These are phyloP conservation scores for Drosophila tanythrix DNA, from an alignment of 2,888 invertebrate genomes.

Conservation along the genomic window DNA sequence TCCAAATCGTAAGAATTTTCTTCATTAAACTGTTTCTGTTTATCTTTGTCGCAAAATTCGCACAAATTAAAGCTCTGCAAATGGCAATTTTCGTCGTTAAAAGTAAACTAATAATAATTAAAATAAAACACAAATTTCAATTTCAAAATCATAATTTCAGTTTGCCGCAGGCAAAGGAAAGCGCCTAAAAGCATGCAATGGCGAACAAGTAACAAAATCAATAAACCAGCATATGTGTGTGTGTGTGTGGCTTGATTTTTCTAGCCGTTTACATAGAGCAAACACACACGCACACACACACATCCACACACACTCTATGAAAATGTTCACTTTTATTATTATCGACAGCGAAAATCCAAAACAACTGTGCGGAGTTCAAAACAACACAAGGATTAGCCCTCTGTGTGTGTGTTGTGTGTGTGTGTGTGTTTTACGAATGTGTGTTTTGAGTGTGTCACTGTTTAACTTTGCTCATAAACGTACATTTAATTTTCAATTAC, in stretches of 20 bases:
- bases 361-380: slow-evolving; percentile 68
- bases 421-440: slow-evolving; percentile 12
- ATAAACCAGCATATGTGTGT: slow-evolving; percentile 41
- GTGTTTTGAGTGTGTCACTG: slow-evolving; percentile 42
- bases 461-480: slow-evolving; percentile 75
- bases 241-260: slow-evolving; percentile 10
- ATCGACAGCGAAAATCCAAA: slow-evolving; percentile 71
- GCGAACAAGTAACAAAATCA: slow-evolving; percentile 57
- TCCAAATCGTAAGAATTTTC: background rate
- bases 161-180: slow-evolving; percentile 8
- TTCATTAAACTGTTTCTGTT: background rate
- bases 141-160: slow-evolving; percentile 22
- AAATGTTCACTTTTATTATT: slow-evolving; percentile 78
- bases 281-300: slow-evolving; percentile 30
- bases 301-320: slow-evolving; percentile 46
- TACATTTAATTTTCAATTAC: slow-evolving; percentile 80
- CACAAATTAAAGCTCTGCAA: no score
- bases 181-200: slow-evolving; percentile 41
- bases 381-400: slow-evolving; percentile 18
- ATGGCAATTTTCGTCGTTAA: background rate
- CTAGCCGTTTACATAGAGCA: slow-evolving; percentile 13
- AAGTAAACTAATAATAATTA: background rate
- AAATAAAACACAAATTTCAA: slow-evolving; percentile 1
- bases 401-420: slow-evolving; percentile 9
- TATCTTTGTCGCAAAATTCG: background rate